These are phyloP conservation scores for Paratrypauchen microcephalus DNA, from an alignment of 2,797 vertebrate genomes.

Conservation along the genomic window DNA sequence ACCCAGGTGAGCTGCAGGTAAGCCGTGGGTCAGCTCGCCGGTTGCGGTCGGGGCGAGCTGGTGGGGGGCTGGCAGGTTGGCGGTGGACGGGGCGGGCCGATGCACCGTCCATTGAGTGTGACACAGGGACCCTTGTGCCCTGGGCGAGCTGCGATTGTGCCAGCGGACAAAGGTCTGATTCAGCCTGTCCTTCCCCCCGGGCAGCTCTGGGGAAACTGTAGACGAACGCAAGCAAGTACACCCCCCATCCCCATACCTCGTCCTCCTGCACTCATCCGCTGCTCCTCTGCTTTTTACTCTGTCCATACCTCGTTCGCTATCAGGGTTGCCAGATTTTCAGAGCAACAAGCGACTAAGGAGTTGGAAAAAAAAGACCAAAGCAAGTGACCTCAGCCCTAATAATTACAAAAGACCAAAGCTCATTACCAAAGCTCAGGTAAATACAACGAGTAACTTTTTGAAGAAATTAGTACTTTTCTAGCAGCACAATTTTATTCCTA, in stretches of 20 bases:
- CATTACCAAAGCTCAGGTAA: too few relatives aligned
- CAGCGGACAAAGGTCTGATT: conserved; percentile 83
- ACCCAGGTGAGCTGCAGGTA: conserved; percentile 67
- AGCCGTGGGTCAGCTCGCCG: conserved; percentile 33
- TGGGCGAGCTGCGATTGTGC: conserved; percentile 75
- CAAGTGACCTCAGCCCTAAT: too few relatives aligned
- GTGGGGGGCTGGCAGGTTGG: conserved; percentile 33
- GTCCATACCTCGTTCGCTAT: conserved; percentile 32
- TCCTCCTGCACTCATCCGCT: conserved; percentile 26
- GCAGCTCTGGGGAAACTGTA: conserved; percentile 79
- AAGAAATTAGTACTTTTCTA: too few relatives aligned
- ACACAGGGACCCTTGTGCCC: conserved; percentile 84
- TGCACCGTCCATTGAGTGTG: conserved; percentile 75
- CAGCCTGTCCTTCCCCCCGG: conserved; percentile 80
- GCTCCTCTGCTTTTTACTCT: conserved; percentile 64
- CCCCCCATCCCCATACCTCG: conserved; percentile 42
- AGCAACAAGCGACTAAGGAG: too few relatives aligned
- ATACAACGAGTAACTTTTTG: too few relatives aligned
- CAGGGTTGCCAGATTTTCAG: too few relatives aligned
- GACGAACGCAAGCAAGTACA: conserved; percentile 49
- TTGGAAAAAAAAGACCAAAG: too few relatives aligned
- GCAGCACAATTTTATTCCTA: too few relatives aligned
- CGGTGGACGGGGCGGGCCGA: conserved; percentile 55
- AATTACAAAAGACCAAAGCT: too few relatives aligned
- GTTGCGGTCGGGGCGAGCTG: too few relatives aligned